Conservation (phyloP, 1,140 invertebrate genomes). For the Diabrotica virgifera region DNA sequence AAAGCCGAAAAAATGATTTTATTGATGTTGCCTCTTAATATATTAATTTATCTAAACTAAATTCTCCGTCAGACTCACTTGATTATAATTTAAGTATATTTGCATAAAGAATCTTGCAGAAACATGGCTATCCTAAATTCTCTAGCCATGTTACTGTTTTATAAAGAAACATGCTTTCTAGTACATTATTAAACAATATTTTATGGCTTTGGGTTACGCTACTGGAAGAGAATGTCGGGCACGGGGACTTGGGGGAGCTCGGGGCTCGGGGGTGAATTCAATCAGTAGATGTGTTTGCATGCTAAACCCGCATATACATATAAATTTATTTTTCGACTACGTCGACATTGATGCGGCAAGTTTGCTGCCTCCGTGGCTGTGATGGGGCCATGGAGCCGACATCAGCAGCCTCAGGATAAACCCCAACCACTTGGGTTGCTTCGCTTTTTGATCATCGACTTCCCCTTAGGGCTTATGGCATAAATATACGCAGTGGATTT, state of each 20-base stretch:
- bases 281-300: neutral
- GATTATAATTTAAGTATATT: no score
- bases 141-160: no score
- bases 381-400: slow-evolving; percentile 1
- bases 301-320: neutral
- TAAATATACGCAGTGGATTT: neutral
- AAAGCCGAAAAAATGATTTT: no score
- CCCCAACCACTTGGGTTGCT: neutral
- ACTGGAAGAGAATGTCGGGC: no score
- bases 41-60: no score
- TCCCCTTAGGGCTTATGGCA: neutral
- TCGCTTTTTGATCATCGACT: neutral
- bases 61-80: no score
- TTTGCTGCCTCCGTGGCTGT: neutral
- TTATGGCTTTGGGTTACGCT: no score
- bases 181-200: no score
- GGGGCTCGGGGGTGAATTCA: neutral
- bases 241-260: neutral
- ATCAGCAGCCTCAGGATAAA: neutral
- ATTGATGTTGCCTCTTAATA: no score
- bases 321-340: neutral
- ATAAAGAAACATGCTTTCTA: no score
- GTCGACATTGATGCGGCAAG: neutral
- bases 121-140: no score
- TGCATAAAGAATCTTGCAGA: no score